These are phyloP conservation scores for Alligator sinensis DNA, from an alignment of 2,113 vertebrate genomes.

Conservation along the genomic window DNA sequence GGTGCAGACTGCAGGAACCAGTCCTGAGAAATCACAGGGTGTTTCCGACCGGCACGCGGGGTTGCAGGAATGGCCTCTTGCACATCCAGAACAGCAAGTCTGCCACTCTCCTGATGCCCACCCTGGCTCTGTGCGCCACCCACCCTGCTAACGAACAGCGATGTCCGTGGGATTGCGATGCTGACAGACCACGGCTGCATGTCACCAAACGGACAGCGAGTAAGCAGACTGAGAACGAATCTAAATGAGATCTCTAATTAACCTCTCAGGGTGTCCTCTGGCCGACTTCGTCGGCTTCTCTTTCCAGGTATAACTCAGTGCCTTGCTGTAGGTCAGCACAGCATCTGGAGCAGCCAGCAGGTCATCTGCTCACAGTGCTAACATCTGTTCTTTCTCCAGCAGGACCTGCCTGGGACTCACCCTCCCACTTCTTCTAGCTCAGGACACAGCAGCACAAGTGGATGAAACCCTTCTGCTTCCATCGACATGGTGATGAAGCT, in stretches of 20 bases:
- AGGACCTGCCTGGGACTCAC: neutral
- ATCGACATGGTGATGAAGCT: neutral
- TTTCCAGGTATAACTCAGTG: neutral
- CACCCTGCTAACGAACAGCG: neutral
- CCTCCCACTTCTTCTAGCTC: neutral
- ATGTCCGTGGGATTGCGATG: neutral
- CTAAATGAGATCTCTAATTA: neutral
- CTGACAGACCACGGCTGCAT: neutral
- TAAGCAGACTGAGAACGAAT: neutral
- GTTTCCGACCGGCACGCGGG: neutral
- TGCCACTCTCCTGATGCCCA: neutral
- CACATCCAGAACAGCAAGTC: neutral
- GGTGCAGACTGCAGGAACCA: neutral
- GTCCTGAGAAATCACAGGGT: neutral
- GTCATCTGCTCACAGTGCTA: neutral
- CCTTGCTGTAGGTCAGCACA: neutral
- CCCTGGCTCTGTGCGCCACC: neutral
- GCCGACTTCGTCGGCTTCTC: neutral
- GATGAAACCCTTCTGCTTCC: neutral
- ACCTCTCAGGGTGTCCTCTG: neutral
- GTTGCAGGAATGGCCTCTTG: neutral
- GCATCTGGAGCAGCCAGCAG: neutral
- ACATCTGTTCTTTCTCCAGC: neutral
- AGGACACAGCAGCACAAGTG: neutral
- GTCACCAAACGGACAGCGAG: neutral